Percentiles rank a stretch among this genome's conserved stretches.
phyloP scores from a whole-genome alignment of 1,140 invertebrate genomes.

The Telenomus remus region DNA sequence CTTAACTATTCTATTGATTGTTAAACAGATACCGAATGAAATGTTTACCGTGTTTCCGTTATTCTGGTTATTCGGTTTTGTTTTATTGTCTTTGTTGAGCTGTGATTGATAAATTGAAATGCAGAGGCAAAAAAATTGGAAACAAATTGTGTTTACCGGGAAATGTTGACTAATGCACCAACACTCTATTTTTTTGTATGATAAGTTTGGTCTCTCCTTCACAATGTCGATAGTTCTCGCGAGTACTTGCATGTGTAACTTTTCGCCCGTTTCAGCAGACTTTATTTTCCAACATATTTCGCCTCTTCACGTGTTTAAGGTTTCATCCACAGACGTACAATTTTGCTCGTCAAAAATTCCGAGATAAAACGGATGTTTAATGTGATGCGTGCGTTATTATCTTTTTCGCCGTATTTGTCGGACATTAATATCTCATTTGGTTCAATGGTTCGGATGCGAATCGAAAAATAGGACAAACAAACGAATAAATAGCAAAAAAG shows the following conservation, averaged over 20 bases:
- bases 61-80: neutral
- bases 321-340: no score
- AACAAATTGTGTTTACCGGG: neutral
- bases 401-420: no score
- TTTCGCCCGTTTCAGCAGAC: neutral
- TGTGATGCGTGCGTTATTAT: no score
- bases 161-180: neutral
- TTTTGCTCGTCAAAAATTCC: no score
- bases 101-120: no score
- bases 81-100: neutral
- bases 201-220: constrained; percentile 22
- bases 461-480: neutral
- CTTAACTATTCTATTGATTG: no score
- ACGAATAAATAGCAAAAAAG: neutral
- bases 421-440: no score
- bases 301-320: no score
- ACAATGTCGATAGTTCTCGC: constrained; percentile 15
- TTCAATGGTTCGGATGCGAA: no score
- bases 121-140: neutral
- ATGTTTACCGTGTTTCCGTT: no score
- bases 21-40: no score
- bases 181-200: constrained; percentile 16
- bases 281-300: constrained; percentile 7
- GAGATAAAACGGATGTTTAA: no score
- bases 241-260: constrained; percentile 11